Percentiles rank a stretch among this genome's conserved stretches.
Evolutionary conservation across 2,888 invertebrate species (phyloP).

Genomic region (Clistopyga incitator): DNA sequence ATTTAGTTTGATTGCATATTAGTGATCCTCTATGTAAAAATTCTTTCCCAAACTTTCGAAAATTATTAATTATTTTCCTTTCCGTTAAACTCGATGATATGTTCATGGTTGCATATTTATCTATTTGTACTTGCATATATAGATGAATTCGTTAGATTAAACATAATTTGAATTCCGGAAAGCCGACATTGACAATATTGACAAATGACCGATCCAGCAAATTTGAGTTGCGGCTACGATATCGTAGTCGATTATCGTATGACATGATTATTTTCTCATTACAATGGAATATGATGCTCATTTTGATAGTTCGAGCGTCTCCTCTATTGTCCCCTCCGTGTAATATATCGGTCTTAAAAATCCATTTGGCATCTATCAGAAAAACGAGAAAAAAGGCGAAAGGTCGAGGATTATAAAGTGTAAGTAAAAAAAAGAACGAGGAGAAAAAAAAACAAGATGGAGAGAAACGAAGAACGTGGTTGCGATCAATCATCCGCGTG

Average conservation of each 20-base stretch:
- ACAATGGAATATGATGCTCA: not conserved
- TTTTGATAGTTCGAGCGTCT: not conserved
- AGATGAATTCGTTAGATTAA: too few relatives aligned
- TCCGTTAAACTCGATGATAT: too few relatives aligned
- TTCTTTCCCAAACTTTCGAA: too few relatives aligned
- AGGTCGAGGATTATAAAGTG: constrained; percentile 15
- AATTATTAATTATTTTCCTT: too few relatives aligned
- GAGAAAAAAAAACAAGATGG: constrained; percentile 16
- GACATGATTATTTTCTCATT: not conserved
- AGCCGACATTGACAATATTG: not conserved
- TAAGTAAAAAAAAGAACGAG: constrained; percentile 14
- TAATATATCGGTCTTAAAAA: constrained; percentile 44
- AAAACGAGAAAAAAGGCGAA: constrained; percentile 10
- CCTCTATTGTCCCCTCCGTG: not conserved
- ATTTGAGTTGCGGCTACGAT: not conserved
- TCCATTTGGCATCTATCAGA: constrained; percentile 14
- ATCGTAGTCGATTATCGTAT: not conserved
- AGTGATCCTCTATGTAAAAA: too few relatives aligned
- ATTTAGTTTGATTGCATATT: too few relatives aligned
- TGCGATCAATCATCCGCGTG: constrained; percentile 61
- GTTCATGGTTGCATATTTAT: too few relatives aligned
- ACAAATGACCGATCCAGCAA: not conserved
- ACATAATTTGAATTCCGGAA: too few relatives aligned
- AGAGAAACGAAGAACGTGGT: constrained; percentile 7
- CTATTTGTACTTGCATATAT: too few relatives aligned